Evolutionary conservation across 2,888 invertebrate species (phyloP).

Genomic region (Tridacna gigas): DNA sequence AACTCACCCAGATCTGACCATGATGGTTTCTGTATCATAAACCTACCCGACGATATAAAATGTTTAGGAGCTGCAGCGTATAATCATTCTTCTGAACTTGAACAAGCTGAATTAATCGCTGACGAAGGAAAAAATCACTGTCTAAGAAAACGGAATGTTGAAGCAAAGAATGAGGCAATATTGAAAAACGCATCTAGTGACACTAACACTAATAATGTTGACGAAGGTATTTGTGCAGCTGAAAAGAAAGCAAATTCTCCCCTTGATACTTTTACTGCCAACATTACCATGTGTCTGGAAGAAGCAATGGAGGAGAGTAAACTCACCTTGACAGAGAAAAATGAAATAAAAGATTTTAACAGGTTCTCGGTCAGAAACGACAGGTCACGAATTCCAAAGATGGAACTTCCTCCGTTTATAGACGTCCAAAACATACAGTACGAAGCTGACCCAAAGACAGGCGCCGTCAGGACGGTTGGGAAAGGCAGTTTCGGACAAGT

Average conservation of each 20-base stretch:
- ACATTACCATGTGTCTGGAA: constrained; percentile 9
- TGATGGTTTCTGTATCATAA: constrained; percentile 14
- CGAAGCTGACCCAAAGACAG: constrained; percentile 50
- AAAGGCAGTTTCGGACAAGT: constrained; percentile 66
- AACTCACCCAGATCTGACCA: constrained; percentile 33
- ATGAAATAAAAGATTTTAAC: background rate
- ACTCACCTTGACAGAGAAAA: background rate
- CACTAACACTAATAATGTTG: background rate
- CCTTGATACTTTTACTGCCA: constrained; percentile 9
- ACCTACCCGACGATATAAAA: background rate
- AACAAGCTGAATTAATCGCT: background rate
- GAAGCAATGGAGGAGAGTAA: constrained; percentile 16
- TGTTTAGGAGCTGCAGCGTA: background rate
- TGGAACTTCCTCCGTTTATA: constrained; percentile 42
- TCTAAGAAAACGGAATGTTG: background rate
- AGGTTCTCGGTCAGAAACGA: background rate
- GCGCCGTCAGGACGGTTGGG: constrained; percentile 43
- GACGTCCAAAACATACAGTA: constrained; percentile 43
- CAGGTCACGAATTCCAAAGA: constrained; percentile 5
- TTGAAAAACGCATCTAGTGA: background rate
- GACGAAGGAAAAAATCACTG: background rate
- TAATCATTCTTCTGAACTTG: too few species aligned
- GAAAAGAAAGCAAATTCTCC: background rate
- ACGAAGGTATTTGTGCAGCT: background rate
- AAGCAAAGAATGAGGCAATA: background rate